Percentiles rank a stretch among this genome's conserved stretches.
Evolutionary conservation across 1,140 invertebrate genomes (phyloP).

Genomic region (Procambarus clarkii): DNA sequence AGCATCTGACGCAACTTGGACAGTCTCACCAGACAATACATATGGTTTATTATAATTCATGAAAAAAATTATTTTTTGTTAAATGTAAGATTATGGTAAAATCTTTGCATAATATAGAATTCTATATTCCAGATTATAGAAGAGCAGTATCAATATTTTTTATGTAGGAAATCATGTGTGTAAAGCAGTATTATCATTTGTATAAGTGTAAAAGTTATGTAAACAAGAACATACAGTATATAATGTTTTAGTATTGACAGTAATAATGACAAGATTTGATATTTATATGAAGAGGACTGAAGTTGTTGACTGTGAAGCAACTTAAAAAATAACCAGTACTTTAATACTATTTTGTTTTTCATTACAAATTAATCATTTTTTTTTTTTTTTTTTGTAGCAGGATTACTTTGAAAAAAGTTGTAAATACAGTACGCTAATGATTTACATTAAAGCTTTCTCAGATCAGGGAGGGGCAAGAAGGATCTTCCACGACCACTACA

Average conservation of each 20-base stretch:
- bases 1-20: constrained; percentile 31
- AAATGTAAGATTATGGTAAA: neutral
- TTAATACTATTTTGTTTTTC: neutral
- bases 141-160: neutral
- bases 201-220: neutral
- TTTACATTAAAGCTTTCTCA: no score
- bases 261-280: neutral
- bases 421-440: no score
- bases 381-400: no score
- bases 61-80: neutral
- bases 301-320: no score
- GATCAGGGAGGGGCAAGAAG: no score
- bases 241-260: neutral
- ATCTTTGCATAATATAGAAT: neutral
- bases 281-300: neutral
- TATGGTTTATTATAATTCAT: constrained; percentile 61
- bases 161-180: neutral
- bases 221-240: neutral
- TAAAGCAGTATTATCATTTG: constrained; percentile 9
- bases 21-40: constrained; percentile 48
- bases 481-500: no score
- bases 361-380: neutral
- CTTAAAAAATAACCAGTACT: no score
- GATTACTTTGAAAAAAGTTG: no score
- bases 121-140: neutral